Base-by-base conservation (phyloP, 2,113 vertebrate species). In the Pachypanchax playfairii region DNA sequence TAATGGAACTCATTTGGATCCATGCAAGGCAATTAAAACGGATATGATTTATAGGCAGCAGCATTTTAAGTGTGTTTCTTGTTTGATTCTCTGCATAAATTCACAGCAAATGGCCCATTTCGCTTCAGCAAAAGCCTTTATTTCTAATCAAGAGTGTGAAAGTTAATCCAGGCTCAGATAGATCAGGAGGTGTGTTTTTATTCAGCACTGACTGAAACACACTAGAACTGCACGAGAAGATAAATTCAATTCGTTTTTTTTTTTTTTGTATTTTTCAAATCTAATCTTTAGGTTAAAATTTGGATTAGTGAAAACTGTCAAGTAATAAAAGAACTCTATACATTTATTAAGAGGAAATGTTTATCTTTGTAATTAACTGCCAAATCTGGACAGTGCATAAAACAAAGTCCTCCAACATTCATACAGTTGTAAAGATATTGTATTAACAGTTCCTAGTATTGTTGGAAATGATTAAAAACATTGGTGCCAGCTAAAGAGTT, bases 11-110 rank as follows among this genome's bases (percentile, higher is more conserved):
- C 53, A 55, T 75, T 84, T 72, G 33, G 39, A 73, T 65, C 46
- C 31, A 65, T 64, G 36, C 60, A 20, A 53, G 64, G 50, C 67
- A 82, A 70, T 85, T 82, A 63, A 63, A 82, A 57, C 67, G 56
- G n/a, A 62, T 72, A 61, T 72, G 53, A 80, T 75, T 84, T 41
- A 35, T 50, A 71, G 48, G 59, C 50, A 43, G 28, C 68, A 33
- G 29, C 24, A 58, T 65, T 77, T 77, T 49, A n/a, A 65, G 33
- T 67, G 24, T 15, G 42, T 51, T 38, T 47, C 17, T 76, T 14
- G 24, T 77, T 75, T 76, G 12, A 56, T 46, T 49, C 28, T 71
- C 14, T 43, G 33, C 31, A 58, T 20, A 61, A 56, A 60, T 46
- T 48, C 62, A 65, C 18, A 54, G 65, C 61, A 74, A 51, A 73